Conservation (phyloP, 1,140 invertebrate species). For the Sogatella furcifera region DNA sequence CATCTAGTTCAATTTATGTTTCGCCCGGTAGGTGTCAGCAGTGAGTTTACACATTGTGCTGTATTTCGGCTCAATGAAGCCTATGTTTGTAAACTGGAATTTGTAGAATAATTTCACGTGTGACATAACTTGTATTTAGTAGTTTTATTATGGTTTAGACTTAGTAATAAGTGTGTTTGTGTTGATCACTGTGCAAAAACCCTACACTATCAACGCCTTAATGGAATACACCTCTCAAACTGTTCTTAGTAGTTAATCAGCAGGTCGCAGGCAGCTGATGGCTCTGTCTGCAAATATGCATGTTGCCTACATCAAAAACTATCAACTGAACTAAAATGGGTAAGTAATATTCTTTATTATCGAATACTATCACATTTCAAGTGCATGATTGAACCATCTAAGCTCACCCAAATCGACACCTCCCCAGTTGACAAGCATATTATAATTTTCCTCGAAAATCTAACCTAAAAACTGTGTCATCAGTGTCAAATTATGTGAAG, state of each 20-base stretch:
- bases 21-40: background rate
- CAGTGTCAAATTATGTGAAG: constrained; percentile 7
- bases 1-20: too few relatives aligned
- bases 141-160: background rate
- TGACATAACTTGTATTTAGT: background rate
- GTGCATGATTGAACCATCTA: too few relatives aligned
- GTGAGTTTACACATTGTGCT: background rate
- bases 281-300: constrained; percentile 6
- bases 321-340: background rate
- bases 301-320: constrained; percentile 3
- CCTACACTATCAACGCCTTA: background rate
- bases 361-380: too few relatives aligned
- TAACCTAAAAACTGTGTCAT: constrained; percentile 10
- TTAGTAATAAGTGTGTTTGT: background rate
- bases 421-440: too few relatives aligned
- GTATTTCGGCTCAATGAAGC: constrained; percentile 11
- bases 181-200: background rate
- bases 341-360: background rate
- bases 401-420: too few relatives aligned
- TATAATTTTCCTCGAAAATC: background rate
- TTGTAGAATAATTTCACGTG: constrained; percentile 2
- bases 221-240: background rate
- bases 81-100: constrained; percentile 10
- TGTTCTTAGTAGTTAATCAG: constrained; percentile 10
- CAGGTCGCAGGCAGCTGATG: constrained; percentile 13